Percentiles rank a stretch among this genome's conserved stretches.
phyloP scores from a whole-genome alignment of 2,113 vertebrate species.

The Opisthocomus hoazin region DNA sequence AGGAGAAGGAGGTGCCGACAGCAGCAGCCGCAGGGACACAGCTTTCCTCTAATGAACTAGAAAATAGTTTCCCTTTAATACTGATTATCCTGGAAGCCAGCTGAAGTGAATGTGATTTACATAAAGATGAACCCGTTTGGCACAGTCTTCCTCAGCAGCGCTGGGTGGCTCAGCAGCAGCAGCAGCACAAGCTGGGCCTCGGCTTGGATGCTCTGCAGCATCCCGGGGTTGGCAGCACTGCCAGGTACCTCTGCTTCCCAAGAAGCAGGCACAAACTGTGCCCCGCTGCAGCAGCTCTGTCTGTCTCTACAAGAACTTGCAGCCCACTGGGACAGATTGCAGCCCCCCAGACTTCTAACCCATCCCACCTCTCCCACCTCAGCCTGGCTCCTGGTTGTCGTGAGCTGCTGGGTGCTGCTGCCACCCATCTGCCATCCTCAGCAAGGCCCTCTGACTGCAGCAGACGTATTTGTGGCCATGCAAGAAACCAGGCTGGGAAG shows the following conservation, averaged over 20 bases:
- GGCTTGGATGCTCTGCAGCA: neutral
- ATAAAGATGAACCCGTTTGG: neutral
- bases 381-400: neutral
- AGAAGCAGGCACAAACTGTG: neutral
- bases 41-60: constrained; percentile 67
- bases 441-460: neutral
- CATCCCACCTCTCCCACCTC: neutral
- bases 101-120: constrained; percentile 54
- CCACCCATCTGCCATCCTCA: neutral
- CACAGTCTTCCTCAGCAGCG: neutral
- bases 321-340: fast-evolving
- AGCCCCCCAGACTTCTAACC: neutral
- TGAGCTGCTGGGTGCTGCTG: neutral
- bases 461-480: too few relatives aligned
- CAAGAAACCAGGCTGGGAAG: neutral
- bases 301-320: neutral
- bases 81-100: constrained; percentile 62
- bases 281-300: neutral
- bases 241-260: neutral
- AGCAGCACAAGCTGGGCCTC: neutral
- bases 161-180: neutral
- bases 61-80: constrained; percentile 65
- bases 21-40: constrained; percentile 13
- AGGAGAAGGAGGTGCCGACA: constrained; percentile 19
- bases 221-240: neutral